A percentile compares a stretch with the other conserved stretches of the same genome.
Evolutionary conservation across 2,797 vertebrate genomes (phyloP).

Genomic region (Crypturellus tataupa): DNA sequence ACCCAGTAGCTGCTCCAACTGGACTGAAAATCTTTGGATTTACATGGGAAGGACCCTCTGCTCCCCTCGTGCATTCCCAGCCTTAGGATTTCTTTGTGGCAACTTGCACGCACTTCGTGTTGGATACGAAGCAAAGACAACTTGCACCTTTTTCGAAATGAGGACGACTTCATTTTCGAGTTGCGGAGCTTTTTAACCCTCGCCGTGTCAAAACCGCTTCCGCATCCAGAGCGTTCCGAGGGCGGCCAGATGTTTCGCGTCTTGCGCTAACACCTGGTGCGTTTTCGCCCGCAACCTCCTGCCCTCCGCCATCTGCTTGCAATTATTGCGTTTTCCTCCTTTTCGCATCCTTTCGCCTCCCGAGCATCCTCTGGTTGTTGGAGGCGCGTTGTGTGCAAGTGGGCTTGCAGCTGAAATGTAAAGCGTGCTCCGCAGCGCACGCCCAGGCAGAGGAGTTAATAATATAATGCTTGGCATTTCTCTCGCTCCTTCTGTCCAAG

Average conservation of each 20-base stretch:
- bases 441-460: conserved; percentile 70
- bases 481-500: conserved; percentile 68
- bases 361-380: conserved; percentile 57
- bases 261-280: not conserved
- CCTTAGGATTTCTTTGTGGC: not conserved
- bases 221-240: not conserved
- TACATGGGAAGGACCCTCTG: rapidly evolving
- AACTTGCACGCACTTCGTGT: not conserved
- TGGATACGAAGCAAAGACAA: not conserved
- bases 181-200: not conserved
- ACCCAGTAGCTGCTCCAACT: rapidly evolving
- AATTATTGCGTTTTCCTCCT: not conserved
- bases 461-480: conserved; percentile 71
- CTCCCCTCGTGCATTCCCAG: not conserved
- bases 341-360: not conserved
- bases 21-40: rapidly evolving
- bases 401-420: conserved; percentile 43
- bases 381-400: conserved; percentile 37
- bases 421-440: conserved; percentile 55
- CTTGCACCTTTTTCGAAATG: not conserved
- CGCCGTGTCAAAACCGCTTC: rapidly evolving
- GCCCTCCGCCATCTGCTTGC: conserved; percentile 10
- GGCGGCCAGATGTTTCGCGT: conserved; percentile 36
- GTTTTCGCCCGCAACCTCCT: not conserved
- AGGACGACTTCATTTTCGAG: not conserved